Percentiles rank a stretch among this genome's conserved stretches.
phyloP scores from a whole-genome alignment of 2,888 invertebrate species.

The Hyposoter didymator region DNA sequence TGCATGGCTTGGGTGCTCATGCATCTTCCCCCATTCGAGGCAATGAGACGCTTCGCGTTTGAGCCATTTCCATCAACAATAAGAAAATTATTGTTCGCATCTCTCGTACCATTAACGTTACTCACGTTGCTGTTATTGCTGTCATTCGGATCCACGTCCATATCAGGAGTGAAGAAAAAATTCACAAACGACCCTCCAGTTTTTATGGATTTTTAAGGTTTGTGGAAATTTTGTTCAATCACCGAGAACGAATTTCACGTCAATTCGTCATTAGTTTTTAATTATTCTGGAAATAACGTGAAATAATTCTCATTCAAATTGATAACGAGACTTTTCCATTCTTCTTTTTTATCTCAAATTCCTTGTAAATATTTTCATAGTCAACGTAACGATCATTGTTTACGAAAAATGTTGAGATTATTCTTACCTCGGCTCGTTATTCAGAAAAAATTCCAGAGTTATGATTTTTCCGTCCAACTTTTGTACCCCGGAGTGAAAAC shows the following conservation, averaged over 20 bases:
- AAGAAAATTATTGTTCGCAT: slow-evolving; percentile 62
- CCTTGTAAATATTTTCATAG: background rate
- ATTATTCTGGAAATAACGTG: background rate
- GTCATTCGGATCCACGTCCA: slow-evolving; percentile 77
- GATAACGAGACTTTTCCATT: background rate
- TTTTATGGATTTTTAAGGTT: background rate
- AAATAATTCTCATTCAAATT: too few species aligned
- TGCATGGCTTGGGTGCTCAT: slow-evolving; percentile 94
- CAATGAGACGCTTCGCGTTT: slow-evolving; percentile 74
- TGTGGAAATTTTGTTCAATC: background rate
- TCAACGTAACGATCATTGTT: background rate
- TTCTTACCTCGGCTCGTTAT: slow-evolving; percentile 18
- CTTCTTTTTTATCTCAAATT: background rate
- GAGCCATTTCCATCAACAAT: slow-evolving; percentile 56
- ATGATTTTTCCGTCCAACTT: slow-evolving; percentile 15
- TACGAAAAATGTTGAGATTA: background rate
- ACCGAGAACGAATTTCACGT: background rate
- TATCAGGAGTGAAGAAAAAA: slow-evolving; percentile 64
- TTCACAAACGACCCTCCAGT: slow-evolving; percentile 2
- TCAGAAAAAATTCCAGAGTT: slow-evolving; percentile 3
- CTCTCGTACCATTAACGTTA: slow-evolving; percentile 58
- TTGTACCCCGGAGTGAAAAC: slow-evolving; percentile 6
- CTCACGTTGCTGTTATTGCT: slow-evolving; percentile 64
- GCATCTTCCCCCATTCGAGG: slow-evolving; percentile 86
- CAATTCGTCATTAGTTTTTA: background rate